Conservation (phyloP, 2,113 vertebrate genomes). For the Dermatemys mawii region DNA sequence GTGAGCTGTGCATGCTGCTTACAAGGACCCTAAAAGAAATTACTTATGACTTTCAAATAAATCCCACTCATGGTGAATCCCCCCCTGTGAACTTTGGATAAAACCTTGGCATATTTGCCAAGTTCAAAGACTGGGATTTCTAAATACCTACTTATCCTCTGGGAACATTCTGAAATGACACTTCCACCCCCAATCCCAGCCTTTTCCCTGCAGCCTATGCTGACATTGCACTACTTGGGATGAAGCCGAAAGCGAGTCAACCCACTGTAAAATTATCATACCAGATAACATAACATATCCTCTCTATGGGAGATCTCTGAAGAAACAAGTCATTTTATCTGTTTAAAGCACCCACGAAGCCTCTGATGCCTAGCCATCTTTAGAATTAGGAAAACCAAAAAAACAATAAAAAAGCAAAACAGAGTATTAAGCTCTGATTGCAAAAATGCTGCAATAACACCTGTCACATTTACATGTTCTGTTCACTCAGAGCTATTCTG, state of each 20-base stretch:
- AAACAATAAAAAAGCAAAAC: not conserved
- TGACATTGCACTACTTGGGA: fast-evolving
- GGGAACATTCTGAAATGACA: not conserved
- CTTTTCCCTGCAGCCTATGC: not conserved
- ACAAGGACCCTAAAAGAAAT: not conserved
- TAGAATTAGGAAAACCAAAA: not conserved
- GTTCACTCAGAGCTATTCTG: not conserved
- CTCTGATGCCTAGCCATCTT: not conserved
- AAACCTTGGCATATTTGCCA: not conserved
- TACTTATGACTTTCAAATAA: not conserved
- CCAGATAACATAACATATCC: not conserved
- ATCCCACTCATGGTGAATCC: not conserved
- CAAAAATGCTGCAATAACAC: not conserved
- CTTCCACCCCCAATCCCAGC: not conserved
- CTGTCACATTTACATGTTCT: not conserved
- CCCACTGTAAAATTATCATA: fast-evolving
- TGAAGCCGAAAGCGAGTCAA: fast-evolving
- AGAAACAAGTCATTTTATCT: not conserved
- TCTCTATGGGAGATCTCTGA: fast-evolving
- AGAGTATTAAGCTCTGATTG: not conserved
- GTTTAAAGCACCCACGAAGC: not conserved
- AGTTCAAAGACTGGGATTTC: not conserved
- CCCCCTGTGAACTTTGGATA: not conserved
- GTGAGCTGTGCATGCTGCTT: not conserved
- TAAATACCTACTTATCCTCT: not conserved